Evolutionary conservation across 2,888 invertebrate species (phyloP), one percentile per base, ranked within the genome.

Genomic region (Agonopterix heracliana): DNA sequence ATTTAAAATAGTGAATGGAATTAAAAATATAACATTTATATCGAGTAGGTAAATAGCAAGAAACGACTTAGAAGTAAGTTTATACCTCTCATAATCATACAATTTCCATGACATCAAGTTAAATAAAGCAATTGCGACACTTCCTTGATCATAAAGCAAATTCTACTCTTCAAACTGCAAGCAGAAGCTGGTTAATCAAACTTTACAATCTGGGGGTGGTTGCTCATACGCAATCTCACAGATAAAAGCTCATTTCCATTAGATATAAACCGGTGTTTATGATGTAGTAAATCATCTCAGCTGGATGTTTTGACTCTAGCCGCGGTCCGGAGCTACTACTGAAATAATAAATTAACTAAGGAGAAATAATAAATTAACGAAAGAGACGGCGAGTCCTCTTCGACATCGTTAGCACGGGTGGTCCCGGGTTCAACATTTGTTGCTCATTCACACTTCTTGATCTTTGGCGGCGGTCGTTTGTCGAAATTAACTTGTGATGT

Each of bases 331-430:
- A 63, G 64, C 62, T 54, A 76, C 82, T 73, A 74, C 84, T 80
- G 84, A 81, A 86, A 87, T 84, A 85, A 85, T 88, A 87, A 85
- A 87, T 86, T 83, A 79, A 70, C 68, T 64, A 66, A 74, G 70
- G 48, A 45, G 82, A 82, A 86, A 87, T 85, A 85, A 86, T 88
- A 88, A 86, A 87, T 87, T 82, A 78, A 67, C 68, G 63, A 68
- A 26, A 74, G 77, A 81, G 84, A 81, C 79, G 72, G 70, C 71
- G 66, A 76, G 77, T 77, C 74, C 78, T 77, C 78, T 75, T 68
- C 64, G 61, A 56, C 66, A 61, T 72, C 72, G 73, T 72, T 76
- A 75, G 56, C 72, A 66, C 80, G 84, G 87, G 88, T 86, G 87
- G 87, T 88, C 87, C 63, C 51, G 57, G 55, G 61, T 59, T 61